Base-by-base conservation (phyloP, 2,797 vertebrate species). In the Falco novaeseelandiae region DNA sequence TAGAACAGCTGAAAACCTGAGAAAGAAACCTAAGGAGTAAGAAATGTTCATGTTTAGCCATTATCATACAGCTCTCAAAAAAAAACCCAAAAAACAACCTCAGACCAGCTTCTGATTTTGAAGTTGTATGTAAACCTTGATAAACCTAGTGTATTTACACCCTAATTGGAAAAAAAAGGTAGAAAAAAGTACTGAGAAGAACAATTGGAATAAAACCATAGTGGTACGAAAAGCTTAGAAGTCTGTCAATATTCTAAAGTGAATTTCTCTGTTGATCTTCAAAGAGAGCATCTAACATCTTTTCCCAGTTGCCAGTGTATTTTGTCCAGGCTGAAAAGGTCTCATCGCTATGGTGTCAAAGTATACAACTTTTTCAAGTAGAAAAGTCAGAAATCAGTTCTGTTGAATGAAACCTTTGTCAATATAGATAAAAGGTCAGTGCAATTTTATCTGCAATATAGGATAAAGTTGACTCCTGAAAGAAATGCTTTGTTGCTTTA, bases 371-470 rank as follows among this genome's bases (percentile, higher is more conserved):
- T 96, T 84, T 93, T 93, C 74, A 90, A 92, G 70, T 87, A 76
- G 46, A 67, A 82, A 90, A 95, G 91, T 80, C 63, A 89, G 74
- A 90, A 96, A 94, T 89, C 85, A 73, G 51, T 88, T 82, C 46
- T 84, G 54, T 59, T 93, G 71, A 96, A 90, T 48, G 36, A 93
- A 95, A 89, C 70, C 62, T 96, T 89, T 96, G 83, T 90, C 94
- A 95, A 82, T 90, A 79, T 29, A 90, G 58, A 87, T 89, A 92
- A 96, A 97, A 94, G 86, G 93, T 89, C 91, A 90, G 66, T 78
- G 57, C 76, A 96, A 86, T 96, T 93, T 95, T 79, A 77, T 84
- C 70, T 83, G 58, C 80, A 89, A 14, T 58, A 84, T 59, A 76
- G 52, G 54, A 57, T 90, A 69, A 89, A 14, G 44, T 4, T 89